phyloP scores from a whole-genome alignment of 2,113 vertebrate genomes.

The Triplophysa siluroides region DNA sequence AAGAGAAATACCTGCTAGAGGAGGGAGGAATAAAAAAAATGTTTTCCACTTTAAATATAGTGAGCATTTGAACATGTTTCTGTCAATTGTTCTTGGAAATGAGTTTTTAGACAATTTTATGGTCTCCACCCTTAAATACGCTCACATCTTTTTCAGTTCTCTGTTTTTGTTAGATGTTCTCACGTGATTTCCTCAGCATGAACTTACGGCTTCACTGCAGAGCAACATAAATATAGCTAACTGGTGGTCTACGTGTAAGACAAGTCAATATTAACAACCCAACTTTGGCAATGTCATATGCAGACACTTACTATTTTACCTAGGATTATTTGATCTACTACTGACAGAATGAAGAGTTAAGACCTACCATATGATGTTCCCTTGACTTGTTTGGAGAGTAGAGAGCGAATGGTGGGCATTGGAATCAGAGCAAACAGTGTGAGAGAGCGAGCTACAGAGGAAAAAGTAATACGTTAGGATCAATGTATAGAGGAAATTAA shows the following conservation, averaged over 20 bases:
- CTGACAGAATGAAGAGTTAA: neutral
- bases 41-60: too few relatives aligned
- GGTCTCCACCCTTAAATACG: neutral
- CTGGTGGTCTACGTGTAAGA: neutral
- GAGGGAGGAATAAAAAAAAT: too few relatives aligned
- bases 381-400: slow-evolving; percentile 87
- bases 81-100: too few relatives aligned
- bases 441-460: slow-evolving; percentile 80
- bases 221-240: neutral
- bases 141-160: slow-evolving; percentile 26
- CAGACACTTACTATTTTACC: neutral
- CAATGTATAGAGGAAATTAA: too few relatives aligned
- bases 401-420: slow-evolving; percentile 87
- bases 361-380: slow-evolving; percentile 83
- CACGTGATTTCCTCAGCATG: neutral
- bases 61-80: too few relatives aligned
- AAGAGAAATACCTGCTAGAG: too few relatives aligned
- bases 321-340: neutral
- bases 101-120: neutral
- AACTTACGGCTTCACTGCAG: neutral
- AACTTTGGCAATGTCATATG: neutral
- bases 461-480: neutral
- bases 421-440: slow-evolving; percentile 92
- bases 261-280: neutral
- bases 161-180: neutral